Evolutionary conservation across 2,888 invertebrate genomes (phyloP), one percentile per base, ranked within the genome.

Genomic region (Sclerodermus sp.): DNA sequence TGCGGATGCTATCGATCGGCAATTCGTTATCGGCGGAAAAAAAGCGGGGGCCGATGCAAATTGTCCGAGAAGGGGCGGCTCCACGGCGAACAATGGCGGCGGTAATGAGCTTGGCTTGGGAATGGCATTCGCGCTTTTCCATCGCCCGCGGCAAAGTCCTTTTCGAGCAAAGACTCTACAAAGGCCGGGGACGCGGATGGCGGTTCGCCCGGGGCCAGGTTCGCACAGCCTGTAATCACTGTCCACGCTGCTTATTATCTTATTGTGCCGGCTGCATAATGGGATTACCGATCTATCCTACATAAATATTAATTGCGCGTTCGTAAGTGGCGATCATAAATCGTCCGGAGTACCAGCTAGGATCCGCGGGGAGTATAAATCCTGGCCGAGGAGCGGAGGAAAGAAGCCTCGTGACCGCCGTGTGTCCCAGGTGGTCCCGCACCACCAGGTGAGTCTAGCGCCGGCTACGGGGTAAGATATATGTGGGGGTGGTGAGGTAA

Each of bases 251-350:
- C 59, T 60, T 56, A 60, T 60, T 56, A 60, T 51, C 55, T 51
- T 40, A 60, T 60, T 60, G 60, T 60, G 51, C 51, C 57, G 49
- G 49, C 57, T 52, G 57, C 47, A 60, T 57, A 60, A 60, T 55
- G 57, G 57, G 53, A 60, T 60, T 60, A 55, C 57, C 53, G 51
- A 60, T 60, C 61, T 60, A 60, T 60, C 57, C 60, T 53, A 53
- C 53, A 57, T 60, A 60, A 60, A 60, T 60, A 60, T 60, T 60
- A 60, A 60, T 60, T 60, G 55, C 55, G 57, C 55, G 49, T 50
- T 42, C 32, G 46, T 55, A 60, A 60, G 60, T 60, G 57, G 51
- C 45, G 51, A 51, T 55, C 45, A 57, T 60, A 60, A 60, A 60
- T 60, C 53, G 53, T 49, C 40, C 48, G 34, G 3, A 4, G 47